Base-by-base conservation (phyloP, 2,888 invertebrate genomes). In the Dexiosoma caninum region DNA sequence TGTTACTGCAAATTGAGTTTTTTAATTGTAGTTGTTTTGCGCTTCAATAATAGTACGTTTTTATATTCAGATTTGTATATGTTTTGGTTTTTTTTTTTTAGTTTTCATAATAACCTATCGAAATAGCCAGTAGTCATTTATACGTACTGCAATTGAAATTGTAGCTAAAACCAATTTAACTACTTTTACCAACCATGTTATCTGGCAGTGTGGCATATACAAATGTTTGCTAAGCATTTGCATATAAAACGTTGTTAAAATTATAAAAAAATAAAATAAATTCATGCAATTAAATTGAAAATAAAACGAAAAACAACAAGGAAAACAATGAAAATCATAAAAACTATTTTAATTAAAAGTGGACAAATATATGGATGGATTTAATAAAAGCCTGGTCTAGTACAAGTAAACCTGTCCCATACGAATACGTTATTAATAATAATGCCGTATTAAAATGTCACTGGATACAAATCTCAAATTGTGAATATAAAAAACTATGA, bases 1-100 rank as follows among this genome's bases (percentile, higher is more conserved):
- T 64, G 35, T 72, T 69, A 81, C 72, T 77, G 81, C 69, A 77
- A 81, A 77, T 81, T 77, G 81, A 59, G 67, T 77, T 72, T 77
- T 80, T 76, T 77, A 81, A 77, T 74, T 81, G 81, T 64, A 49
- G 81, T 72, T 59, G 60, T 62, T 81, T 81, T 66, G 64, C 69
- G 81, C 77, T 72, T 81, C 81, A 77, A 55, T 75, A 66, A 66
- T 46, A 42, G 57, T 42, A 9, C 40, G 49, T 71, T 55, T 70
- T 66, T 46, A 10, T 57, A 10, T 46, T 3, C 35, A 21, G 35
- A 37, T 35, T 46, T 53, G 5, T 32, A 32, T 53, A 23, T 53
- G n/a, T n/a, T n/a, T n/a, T n/a, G n/a, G n/a, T n/a, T n/a, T n/a
- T n/a, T n/a, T n/a, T n/a, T n/a, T n/a, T n/a, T n/a, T n/a, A n/a